Evolutionary conservation across 2,113 vertebrate species (phyloP).

Genomic region (Gallinago media): DNA sequence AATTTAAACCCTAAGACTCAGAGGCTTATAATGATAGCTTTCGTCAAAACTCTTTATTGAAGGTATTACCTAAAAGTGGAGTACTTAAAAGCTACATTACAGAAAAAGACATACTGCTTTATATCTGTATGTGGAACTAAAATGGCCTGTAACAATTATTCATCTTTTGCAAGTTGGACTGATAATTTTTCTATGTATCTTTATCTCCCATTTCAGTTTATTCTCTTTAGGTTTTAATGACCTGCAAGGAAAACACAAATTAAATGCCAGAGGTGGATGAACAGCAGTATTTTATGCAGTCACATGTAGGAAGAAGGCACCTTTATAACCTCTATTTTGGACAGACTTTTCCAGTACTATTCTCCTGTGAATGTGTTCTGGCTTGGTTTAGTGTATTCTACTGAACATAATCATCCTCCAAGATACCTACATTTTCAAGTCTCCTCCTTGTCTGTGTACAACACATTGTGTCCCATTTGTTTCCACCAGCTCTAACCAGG

Average conservation of each 20-base stretch:
- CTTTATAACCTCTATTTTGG: neutral
- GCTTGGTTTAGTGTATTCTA: neutral
- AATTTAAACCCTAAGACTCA: constrained; percentile 2
- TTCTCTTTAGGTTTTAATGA: neutral
- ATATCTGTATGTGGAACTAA: neutral
- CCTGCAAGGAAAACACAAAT: neutral
- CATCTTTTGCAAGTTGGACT: neutral
- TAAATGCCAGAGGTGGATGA: neutral
- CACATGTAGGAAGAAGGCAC: constrained; percentile 22
- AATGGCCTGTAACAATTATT: neutral
- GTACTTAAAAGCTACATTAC: neutral
- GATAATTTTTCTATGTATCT: neutral
- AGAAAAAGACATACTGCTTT: neutral
- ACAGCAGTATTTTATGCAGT: neutral
- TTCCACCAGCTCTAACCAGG: constrained; percentile 45
- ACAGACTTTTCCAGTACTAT: neutral
- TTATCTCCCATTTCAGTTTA: constrained; percentile 22
- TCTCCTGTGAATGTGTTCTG: neutral
- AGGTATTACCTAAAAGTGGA: neutral
- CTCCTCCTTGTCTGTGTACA: constrained; percentile 18
- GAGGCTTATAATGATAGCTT: neutral
- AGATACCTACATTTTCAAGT: constrained; percentile 21
- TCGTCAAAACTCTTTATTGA: neutral
- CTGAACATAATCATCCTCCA: neutral
- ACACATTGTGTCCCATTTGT: constrained; percentile 10